Base-by-base conservation (phyloP, 2,888 invertebrate species). In the Drosophila neonasuta region DNA sequence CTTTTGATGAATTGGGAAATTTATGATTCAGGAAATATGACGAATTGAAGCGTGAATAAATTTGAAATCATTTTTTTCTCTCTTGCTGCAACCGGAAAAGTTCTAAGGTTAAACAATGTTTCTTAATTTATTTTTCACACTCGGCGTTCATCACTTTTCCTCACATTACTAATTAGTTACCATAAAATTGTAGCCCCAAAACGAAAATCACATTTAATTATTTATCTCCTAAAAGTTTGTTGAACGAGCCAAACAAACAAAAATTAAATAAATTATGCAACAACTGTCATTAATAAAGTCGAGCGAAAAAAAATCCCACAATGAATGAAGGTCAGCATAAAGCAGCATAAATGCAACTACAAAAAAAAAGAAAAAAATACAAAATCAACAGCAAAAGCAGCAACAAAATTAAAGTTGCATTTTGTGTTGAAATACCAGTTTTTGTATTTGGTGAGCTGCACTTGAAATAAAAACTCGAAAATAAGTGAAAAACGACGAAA, bases 201-300 rank as follows among this genome's bases (percentile, higher is more conserved):
- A 68, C 65, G 58, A 67, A 74, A 70, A 71, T 57, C 67, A 58
- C 66, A 71, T 76, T 81, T 84, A 70, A 85, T 85, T 79, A 81
- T 81, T 70, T 63, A 62, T 32, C 73, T 72, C 63, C 62, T 30
- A 76, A 80, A 72, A 61, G 63, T 64, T 58, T 32, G 48, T 39
- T 49, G 54, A 60, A 50, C 74, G 56, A 51, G 59, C 80, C 77
- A 81, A 79, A 79, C 76, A 57, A 51, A 57, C 45, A 64, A 52
- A 50, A 73, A 78, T 80, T 72, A 72, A 79, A 84, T 79, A 83
- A 87, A 87, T 87, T 83, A 87, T 83, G 87, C 86, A 83, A 82
- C 87, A 70, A 79, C 76, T 79, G 79, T 79, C 87, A 87, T 82
- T 83, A 83, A 83, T 85, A 83, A 87, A 78, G 80, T 77, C 78